Evolutionary conservation across 2,888 invertebrate genomes (phyloP), one percentile per base, ranked within the genome.

Genomic region (Helicoverpa assulta): DNA sequence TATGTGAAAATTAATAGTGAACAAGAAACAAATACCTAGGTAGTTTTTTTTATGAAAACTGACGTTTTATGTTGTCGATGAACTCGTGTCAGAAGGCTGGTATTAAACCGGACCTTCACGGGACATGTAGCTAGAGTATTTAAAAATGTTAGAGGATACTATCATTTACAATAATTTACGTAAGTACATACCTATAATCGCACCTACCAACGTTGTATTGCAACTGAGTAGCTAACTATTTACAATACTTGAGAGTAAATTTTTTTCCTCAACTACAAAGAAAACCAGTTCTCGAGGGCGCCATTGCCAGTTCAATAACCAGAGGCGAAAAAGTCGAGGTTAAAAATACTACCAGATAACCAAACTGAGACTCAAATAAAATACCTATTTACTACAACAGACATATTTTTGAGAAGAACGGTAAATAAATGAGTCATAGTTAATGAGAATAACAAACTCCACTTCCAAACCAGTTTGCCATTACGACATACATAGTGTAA

Each of bases 291-390:
- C 37, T n/a, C 50, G 47, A 43, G 40, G 43, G 3, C 52, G 2
- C 8, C 53, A 53, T 37, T 14, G 14, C 40, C 40, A 40, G 63
- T 56, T 76, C 69, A 63, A 56, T 59, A 68, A 43, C 69, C 74
- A 33, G 4, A 40, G 14, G 29, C 43, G 2, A 63, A 59, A 47
- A 33, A 10, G 5, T 14, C 12, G 10, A 55, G 7, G 1, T 8
- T 33, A 18, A 40, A 18, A 14, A 2, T 40, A 40, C 10, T 5
- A 40, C 1, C 12, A 14, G 12, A 40, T 0, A 14, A 26, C 12
- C 12, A 40, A 47, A 16, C n/a, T 47, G 16, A 47, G 16, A 47
- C 5, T 47, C 6, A 47, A n/a, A n/a, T 6, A 52, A 14, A 18
- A 26, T 26, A 7, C 6, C n/a, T n/a, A n/a, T 18, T 7, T 14